Base-by-base conservation (phyloP, 2,888 invertebrate species). In the Bhutanitis thaidina region DNA sequence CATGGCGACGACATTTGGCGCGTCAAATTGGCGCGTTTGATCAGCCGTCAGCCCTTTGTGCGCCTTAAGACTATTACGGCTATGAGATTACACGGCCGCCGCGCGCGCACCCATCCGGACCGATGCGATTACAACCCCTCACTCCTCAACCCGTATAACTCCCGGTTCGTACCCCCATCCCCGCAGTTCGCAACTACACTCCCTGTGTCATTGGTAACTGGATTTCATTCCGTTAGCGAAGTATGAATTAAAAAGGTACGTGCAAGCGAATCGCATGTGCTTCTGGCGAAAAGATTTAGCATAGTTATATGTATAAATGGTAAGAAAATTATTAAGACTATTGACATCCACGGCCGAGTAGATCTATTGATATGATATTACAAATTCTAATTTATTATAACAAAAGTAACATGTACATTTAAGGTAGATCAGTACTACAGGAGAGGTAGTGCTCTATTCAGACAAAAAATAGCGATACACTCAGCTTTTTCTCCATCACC, bases 61-160 rank as follows among this genome's bases (percentile, higher is more conserved):
- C 71, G 78, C 74, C 75, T 74, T 85, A 86, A 87, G 84, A 80
- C 81, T 74, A 84, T 88, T 88, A 88, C 67, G 62, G 74, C 74
- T 86, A 86, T 76, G 68, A 77, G 87, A 85, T 85, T 84, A 85
- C 63, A 72, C 74, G 77, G 74, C 64, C 69, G 71, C 70, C 80
- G 83, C 79, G 73, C 71, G 80, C 82, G 79, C 82, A 77, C 65
- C 77, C 79, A 73, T 73, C 73, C 81, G 79, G 48, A 57, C 64
- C 68, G 74, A 85, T 74, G 76, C 71, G 82, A 83, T 86, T 85
- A 65, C 65, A 56, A 65, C 63, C 64, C 62, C 53, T 58, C 62
- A 61, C 60, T 52, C 58, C 51, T 54, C 54, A 49, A 56, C 46
- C 54, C 53, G 8, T 57, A 63, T 73, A 70, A 71, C 66, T 45